A percentile compares a stretch with the other conserved stretches of the same genome.
phyloP scores from a whole-genome alignment of 2,113 vertebrate species.

The Ceyx margarethae region DNA sequence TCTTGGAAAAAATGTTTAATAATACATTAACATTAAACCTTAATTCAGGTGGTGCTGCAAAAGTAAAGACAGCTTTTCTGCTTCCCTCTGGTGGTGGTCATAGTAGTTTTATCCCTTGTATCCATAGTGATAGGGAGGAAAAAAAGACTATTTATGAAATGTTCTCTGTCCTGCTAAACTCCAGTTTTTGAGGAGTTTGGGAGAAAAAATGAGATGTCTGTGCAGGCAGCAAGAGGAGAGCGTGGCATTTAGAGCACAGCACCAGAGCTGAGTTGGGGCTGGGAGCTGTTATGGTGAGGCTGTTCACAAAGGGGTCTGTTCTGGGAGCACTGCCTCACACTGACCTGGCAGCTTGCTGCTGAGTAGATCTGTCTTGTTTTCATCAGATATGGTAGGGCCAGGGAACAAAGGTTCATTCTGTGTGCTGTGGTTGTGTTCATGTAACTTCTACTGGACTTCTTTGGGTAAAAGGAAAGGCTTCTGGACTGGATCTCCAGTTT shows the following conservation, averaged over 20 bases:
- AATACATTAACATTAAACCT: neutral
- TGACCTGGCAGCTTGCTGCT: fast-evolving
- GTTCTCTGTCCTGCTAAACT: neutral
- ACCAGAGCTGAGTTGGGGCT: neutral
- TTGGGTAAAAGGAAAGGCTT: neutral
- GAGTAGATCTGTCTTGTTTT: neutral
- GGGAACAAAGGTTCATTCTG: neutral
- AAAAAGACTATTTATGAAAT: fast-evolving
- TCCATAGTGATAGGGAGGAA: neutral
- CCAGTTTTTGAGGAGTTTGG: neutral
- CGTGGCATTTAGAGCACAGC: fast-evolving
- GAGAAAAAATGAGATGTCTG: neutral
- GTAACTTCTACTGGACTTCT: neutral
- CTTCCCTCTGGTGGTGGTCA: neutral
- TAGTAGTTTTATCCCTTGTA: neutral
- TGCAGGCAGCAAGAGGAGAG: neutral
- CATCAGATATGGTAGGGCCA: fast-evolving
- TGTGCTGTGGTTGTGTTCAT: neutral
- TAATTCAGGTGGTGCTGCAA: neutral
- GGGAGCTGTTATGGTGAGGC: neutral
- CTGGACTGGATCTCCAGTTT: neutral
- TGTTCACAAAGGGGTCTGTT: fast-evolving
- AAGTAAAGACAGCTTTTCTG: neutral
- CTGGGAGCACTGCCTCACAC: neutral
- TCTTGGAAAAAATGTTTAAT: neutral